A percentile compares a stretch with the other conserved stretches of the same genome.
Evolutionary conservation across 2,888 invertebrate genomes (phyloP).

Genomic region (Omphaloscelis lunosa): DNA sequence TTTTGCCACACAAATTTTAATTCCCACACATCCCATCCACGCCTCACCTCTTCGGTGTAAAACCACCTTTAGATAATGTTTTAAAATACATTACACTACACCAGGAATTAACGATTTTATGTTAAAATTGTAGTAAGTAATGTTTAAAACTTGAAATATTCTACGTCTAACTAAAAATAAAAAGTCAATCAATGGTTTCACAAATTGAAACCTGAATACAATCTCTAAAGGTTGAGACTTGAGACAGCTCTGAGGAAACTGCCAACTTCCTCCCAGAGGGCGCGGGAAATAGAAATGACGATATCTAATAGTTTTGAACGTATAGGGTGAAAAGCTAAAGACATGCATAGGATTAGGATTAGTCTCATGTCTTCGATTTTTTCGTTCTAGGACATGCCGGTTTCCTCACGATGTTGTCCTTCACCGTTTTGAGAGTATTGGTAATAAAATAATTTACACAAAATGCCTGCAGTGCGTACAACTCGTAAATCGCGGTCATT

Average conservation of each 20-base stretch:
- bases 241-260: conserved; percentile 34
- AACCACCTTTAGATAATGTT: no score
- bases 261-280: conserved; percentile 36
- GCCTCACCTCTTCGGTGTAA: no score
- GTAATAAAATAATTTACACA: no score
- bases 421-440: no score
- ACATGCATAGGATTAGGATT: neutral
- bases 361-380: no score
- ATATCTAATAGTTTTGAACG: neutral
- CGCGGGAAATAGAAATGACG: conserved; percentile 48
- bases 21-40: no score
- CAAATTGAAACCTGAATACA: conserved; percentile 6
- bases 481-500: no score
- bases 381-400: no score
- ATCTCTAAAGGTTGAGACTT: conserved; percentile 10
- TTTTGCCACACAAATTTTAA: no score
- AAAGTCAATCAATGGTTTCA: neutral
- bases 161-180: neutral
- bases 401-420: no score
- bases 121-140: neutral
- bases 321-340: conserved; percentile 1
- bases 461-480: no score
- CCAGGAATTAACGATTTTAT: neutral
- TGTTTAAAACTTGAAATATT: neutral
- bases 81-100: no score